Evolutionary conservation across 1,140 invertebrate species (phyloP), one percentile per base, ranked within the genome.

Genomic region (Eubasilissa regina): DNA sequence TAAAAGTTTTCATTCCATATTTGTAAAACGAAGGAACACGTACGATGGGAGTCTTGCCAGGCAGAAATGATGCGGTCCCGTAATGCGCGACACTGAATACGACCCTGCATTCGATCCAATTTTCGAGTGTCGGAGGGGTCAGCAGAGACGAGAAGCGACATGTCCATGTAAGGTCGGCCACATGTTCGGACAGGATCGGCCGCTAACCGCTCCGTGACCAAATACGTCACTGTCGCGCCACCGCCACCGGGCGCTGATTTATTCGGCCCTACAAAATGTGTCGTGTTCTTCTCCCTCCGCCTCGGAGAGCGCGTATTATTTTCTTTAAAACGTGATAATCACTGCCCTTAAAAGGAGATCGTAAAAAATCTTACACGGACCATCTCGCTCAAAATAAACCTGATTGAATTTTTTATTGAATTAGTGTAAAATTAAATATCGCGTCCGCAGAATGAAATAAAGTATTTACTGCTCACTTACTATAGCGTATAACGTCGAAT

Each of bases 151-250:
- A 68, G 43, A 19, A 48, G 13, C 43, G 1, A 72, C 48, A 55
- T 73, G n/a, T 51, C 68, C 68, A 73, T 73, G 15, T 73, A 73
- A 53, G 68, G 68, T 4, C 21, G 47, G 51, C 68, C 68, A 73
- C 68, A 73, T 73, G 68, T 53, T 73, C 43, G 9, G 48, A 21
- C 68, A 55, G 68, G 64, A 68, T 48, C 64, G 35, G 64, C 44
- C 17, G 11, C 11, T 15, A 12, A 19, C 64, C 68, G 68, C 68
- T 55, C 15, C 68, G 64, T 68, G 64, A 44, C 68, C 68, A 73
- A 73, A 73, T 73, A 73, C 19, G 68, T 73, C 68, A 73, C 15
- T 11, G 43, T 7, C 35, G 0, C 19, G 10, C 10, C 60, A n/a
- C 21, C 25, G 21, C 11, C 15, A 68, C 66, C 6, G 66, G 60